Evolutionary conservation across 2,113 vertebrate genomes (phyloP).

Genomic region (Coryphaenoides rupestris): DNA sequence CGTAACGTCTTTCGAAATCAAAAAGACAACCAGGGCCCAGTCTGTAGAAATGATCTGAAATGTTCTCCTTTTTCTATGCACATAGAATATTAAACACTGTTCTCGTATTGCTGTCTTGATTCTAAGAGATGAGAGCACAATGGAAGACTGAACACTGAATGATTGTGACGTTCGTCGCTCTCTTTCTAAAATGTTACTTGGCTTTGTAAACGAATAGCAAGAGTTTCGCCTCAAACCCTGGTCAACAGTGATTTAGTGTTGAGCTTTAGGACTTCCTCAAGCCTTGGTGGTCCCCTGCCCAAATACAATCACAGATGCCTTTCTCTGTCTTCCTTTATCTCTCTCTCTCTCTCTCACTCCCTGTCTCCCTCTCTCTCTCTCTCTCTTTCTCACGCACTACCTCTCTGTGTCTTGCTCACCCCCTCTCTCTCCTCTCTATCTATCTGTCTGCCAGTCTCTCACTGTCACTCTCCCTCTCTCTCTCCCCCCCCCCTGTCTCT

Average conservation of each 20-base stretch:
- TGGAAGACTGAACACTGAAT: not conserved
- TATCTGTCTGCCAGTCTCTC: not conserved
- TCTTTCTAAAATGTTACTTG: not conserved
- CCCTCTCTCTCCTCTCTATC: not conserved
- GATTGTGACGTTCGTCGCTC: not conserved
- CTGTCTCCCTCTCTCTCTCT: no score
- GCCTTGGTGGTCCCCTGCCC: conserved; percentile 2
- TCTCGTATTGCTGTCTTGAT: no score
- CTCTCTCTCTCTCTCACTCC: not conserved
- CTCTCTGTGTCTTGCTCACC: no score
- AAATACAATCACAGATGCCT: not conserved
- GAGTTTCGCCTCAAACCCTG: not conserved
- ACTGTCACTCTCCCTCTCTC: not conserved
- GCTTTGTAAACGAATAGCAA: not conserved
- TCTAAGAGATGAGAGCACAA: not conserved
- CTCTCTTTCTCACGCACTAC: no score
- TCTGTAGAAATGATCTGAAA: no score
- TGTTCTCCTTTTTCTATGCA: no score
- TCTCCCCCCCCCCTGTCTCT: not conserved
- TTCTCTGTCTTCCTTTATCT: not conserved
- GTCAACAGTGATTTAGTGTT: not conserved
- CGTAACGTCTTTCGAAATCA: no score
- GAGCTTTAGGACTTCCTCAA: conserved; percentile 3
- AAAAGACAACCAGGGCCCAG: no score
- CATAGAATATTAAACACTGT: no score